Evolutionary conservation across 2,888 invertebrate genomes (phyloP), one percentile per base, ranked within the genome.

Genomic region (Drosophila histrio): DNA sequence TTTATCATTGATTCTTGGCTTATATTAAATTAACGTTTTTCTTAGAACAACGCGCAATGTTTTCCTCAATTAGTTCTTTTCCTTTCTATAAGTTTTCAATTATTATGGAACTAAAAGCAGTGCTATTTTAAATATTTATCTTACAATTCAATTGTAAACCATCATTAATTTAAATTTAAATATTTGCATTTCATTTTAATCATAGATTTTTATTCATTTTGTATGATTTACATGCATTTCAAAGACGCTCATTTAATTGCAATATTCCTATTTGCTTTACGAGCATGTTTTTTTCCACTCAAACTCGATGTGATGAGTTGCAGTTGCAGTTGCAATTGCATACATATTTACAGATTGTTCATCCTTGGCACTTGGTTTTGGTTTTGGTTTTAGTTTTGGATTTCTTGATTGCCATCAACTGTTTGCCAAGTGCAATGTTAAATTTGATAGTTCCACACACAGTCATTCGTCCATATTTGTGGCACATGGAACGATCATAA

Each of bases 391-490:
- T 34, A 41, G 49, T 53, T 43, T 65, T 60, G 21, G 36, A 49
- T 43, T 60, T 64, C 57, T 60, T 41, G 58, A 44, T 69, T 56
- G 70, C 74, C 76, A 47, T 63, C 72, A 66, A 74, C 52, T 59
- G 60, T 74, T 58, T 74, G 70, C 75, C 76, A 76, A 76, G 76
- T 76, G 76, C 76, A 76, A 66, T 74, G 66, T 56, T 71, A 79
- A 71, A 76, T 66, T 77, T 68, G 54, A 61, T 73, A 77, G 54
- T 50, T 34, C 28, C 49, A 62, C 61, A 44, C 50, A 53, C 43
- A 26, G 22, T 13, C 17, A 41, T 19, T 32, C 36, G 22, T 44
- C 17, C 47, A 47, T 43, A 28, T 54, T 34, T 32, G 62, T 62
- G 43, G 36, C 63, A 57, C 58, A 58, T 58, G 58, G 34, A 17